Evolutionary conservation across 2,797 vertebrate genomes (phyloP).

Genomic region (Uromys caudimaculatus): DNA sequence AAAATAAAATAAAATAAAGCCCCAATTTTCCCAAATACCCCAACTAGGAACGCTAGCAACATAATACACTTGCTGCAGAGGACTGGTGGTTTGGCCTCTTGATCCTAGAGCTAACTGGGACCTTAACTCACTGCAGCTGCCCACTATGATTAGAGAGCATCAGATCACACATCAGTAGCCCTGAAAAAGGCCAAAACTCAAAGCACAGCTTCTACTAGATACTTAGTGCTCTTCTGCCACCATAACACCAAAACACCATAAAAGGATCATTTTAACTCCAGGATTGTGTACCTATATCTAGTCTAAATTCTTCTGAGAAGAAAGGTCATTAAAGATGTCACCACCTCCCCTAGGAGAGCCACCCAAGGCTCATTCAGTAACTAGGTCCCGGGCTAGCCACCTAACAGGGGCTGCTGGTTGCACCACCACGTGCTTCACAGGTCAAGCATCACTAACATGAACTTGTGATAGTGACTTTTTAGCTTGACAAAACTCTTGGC

Average conservation of each 20-base stretch:
- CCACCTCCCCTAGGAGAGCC: background rate
- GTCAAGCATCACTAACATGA: conserved; percentile 15
- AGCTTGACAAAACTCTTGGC: conserved; percentile 30
- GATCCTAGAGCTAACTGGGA: background rate
- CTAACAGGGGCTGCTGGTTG: background rate
- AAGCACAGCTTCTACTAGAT: background rate
- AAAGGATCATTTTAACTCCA: background rate
- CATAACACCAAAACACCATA: background rate
- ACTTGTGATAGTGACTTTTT: background rate
- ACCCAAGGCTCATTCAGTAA: background rate
- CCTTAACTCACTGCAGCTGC: background rate
- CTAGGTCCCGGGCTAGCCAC: background rate
- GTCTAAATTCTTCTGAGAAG: conserved; percentile 50
- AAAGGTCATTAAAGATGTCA: background rate
- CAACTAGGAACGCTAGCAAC: background rate
- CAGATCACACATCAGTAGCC: background rate
- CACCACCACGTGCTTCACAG: conserved; percentile 17
- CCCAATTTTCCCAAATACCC: background rate
- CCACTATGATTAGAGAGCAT: background rate
- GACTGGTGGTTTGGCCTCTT: background rate
- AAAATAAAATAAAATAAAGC: background rate
- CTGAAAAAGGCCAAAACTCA: background rate
- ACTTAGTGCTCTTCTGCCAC: background rate
- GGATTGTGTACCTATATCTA: background rate
- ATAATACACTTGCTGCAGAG: background rate